These are phyloP conservation scores for Cheilosia variabilis DNA, from an alignment of 2,888 invertebrate species.

Conservation along the genomic window DNA sequence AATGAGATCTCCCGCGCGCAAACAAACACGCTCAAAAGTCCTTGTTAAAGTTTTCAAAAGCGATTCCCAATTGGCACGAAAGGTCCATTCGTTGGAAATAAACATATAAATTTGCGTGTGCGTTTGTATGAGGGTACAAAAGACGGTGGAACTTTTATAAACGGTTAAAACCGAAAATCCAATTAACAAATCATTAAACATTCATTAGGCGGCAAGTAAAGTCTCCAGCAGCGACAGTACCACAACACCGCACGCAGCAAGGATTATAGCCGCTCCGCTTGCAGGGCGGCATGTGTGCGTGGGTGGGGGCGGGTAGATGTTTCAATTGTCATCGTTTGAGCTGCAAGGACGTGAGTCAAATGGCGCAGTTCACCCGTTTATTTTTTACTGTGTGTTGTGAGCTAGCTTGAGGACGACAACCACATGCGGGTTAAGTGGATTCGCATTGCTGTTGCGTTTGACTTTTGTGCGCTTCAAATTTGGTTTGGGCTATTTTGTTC, in stretches of 20 bases:
- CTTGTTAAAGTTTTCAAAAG: slow-evolving; percentile 45
- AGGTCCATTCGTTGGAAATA: slow-evolving; percentile 4
- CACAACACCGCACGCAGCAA: neutral
- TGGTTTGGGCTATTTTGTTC: slow-evolving; percentile 11
- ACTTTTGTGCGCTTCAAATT: slow-evolving; percentile 37
- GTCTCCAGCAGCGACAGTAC: slow-evolving; percentile 32
- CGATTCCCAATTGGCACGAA: slow-evolving; percentile 56
- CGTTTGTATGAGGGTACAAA: neutral
- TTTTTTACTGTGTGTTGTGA: neutral
- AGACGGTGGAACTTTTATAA: slow-evolving; percentile 48
- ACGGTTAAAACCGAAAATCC: slow-evolving; percentile 82
- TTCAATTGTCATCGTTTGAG: slow-evolving; percentile 63
- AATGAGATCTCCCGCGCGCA: slow-evolving; percentile 33
- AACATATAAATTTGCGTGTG: neutral
- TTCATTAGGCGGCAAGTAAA: slow-evolving; percentile 81
- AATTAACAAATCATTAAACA: slow-evolving; percentile 84
- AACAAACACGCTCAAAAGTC: slow-evolving; percentile 33
- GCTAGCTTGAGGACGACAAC: slow-evolving; percentile 55
- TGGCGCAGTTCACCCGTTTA: slow-evolving; percentile 29
- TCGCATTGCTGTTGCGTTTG: slow-evolving; percentile 52
- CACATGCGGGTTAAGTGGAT: slow-evolving; percentile 57
- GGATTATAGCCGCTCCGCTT: slow-evolving; percentile 74
- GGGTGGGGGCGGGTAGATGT: neutral
- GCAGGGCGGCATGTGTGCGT: slow-evolving; percentile 45
- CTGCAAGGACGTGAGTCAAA: slow-evolving; percentile 55